Base-by-base conservation (phyloP, 2,888 invertebrate species). In the Petrolisthes cinctipes region DNA sequence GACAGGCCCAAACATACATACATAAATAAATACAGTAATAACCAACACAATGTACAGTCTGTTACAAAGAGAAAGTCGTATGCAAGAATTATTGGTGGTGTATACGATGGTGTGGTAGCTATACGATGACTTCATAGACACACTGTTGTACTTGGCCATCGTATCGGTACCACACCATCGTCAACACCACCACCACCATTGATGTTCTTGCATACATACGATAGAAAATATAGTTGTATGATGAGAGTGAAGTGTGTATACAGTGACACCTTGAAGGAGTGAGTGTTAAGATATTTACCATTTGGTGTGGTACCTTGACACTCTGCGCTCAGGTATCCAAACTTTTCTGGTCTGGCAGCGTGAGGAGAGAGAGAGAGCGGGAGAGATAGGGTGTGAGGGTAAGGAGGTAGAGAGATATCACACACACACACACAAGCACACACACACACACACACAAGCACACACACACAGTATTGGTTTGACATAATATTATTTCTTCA, bases 231-330 rank as follows among this genome's bases (percentile, higher is more conserved):
- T 1, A 75, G n/a, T n/a, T n/a, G n/a, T 9, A 75, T 61, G 37
- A 79, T 11, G 17, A 79, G 54, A 37, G 79, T 79, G 79, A n/a
- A 7, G 79, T 7, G 17, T 14, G 51, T 56, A n/a, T 17, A 75
- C 7, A 75, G 75, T 17, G 37, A 1, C 9, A 37, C 20, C 20
- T n/a, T 75, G 11, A n/a, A 23, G 75, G 11, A 37, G 37, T 20
- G n/a, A 75, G 6, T 78, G 54, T 14, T 83, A 11, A n/a, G 17
- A 88, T 88, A 88, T 88, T 88, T 90, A 90, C 90, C 90, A 90
- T 88, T 88, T 90, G 81, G 73, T 71, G 83, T 90, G 90, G 73
- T 85, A 90, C 83, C 88, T 90, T 86, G 90, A 90, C 71, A 88
- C 78, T 85, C 88, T 88, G 53, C 90, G 82, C 71, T 86, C 85